Percentiles rank a stretch among this genome's conserved stretches.
phyloP scores from a whole-genome alignment of 2,888 invertebrate genomes.

The Drosophila gaucha region DNA sequence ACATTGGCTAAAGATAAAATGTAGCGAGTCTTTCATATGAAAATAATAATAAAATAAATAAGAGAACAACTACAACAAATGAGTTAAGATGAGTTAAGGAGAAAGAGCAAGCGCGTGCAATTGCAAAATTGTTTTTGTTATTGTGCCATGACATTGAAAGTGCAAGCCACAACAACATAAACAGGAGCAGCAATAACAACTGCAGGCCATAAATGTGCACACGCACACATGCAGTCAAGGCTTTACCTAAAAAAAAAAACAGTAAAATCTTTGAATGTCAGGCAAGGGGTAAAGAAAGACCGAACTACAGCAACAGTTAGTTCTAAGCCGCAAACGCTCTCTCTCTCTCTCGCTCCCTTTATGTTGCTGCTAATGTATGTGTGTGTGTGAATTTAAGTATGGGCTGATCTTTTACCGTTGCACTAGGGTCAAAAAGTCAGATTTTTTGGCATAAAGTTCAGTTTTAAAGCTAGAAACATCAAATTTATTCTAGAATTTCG shows the following conservation, averaged over 20 bases:
- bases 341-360: neutral
- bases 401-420: slow-evolving; percentile 28
- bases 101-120: slow-evolving; percentile 29
- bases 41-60: too few species aligned
- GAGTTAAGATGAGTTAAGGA: too few species aligned
- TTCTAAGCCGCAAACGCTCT: slow-evolving; percentile 29
- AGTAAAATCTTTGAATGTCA: slow-evolving; percentile 65
- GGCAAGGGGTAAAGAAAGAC: slow-evolving; percentile 57
- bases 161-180: slow-evolving; percentile 48
- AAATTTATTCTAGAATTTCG: too few species aligned
- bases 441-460: too few species aligned
- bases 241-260: neutral
- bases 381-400: neutral
- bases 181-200: slow-evolving; percentile 27
- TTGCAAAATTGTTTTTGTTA: slow-evolving; percentile 29
- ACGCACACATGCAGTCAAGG: slow-evolving; percentile 1
- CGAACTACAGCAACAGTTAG: slow-evolving; percentile 67
- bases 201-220: slow-evolving; percentile 45
- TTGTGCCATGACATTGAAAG: slow-evolving; percentile 66
- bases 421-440: too few species aligned
- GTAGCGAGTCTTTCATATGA: too few species aligned
- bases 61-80: too few species aligned
- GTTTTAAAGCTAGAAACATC: too few species aligned
- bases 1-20: too few species aligned
- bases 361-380: slow-evolving; percentile 1